phyloP scores from a whole-genome alignment of 2,797 vertebrate genomes.

The Danio kyathit region DNA sequence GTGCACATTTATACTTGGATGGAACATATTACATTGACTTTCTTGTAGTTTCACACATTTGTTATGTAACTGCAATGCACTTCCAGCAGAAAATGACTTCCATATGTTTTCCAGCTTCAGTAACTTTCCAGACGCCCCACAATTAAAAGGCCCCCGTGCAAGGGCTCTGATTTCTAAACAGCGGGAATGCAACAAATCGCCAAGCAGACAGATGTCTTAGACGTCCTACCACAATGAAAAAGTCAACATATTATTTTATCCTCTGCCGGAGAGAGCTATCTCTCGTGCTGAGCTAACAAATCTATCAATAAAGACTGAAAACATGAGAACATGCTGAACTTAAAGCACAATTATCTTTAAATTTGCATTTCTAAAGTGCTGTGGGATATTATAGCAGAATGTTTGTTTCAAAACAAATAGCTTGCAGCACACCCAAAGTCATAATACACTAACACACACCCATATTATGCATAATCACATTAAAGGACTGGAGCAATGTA shows the following conservation, averaged over 20 bases:
- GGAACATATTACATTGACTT: not conserved
- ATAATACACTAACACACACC: conserved; percentile 21
- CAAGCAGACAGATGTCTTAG: conserved; percentile 20
- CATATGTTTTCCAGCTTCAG: conserved; percentile 56
- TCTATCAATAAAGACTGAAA: not conserved
- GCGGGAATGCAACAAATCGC: not conserved
- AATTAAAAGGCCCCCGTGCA: not conserved
- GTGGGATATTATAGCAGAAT: conserved; percentile 26
- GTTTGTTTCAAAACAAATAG: conserved; percentile 43
- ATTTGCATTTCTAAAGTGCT: not conserved
- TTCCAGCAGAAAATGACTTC: conserved; percentile 17
- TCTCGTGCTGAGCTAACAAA: conserved; percentile 39
- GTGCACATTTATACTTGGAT: not conserved
- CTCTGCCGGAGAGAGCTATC: conserved; percentile 15
- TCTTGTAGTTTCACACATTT: conserved; percentile 39
- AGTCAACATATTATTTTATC: conserved; percentile 5
- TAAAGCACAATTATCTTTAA: not conserved
- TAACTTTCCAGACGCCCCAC: conserved; percentile 45
- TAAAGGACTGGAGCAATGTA: conserved; percentile 18
- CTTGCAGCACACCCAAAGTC: conserved; percentile 39
- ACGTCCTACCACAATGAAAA: not conserved
- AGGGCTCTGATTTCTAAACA: conserved; percentile 11
- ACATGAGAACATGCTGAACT: not conserved
- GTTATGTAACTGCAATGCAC: conserved; percentile 60
- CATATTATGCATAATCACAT: conserved; percentile 23